A percentile compares a stretch with the other conserved stretches of the same genome.
Evolutionary conservation across 2,797 vertebrate species (phyloP).

Genomic region (Labeo calbasu): DNA sequence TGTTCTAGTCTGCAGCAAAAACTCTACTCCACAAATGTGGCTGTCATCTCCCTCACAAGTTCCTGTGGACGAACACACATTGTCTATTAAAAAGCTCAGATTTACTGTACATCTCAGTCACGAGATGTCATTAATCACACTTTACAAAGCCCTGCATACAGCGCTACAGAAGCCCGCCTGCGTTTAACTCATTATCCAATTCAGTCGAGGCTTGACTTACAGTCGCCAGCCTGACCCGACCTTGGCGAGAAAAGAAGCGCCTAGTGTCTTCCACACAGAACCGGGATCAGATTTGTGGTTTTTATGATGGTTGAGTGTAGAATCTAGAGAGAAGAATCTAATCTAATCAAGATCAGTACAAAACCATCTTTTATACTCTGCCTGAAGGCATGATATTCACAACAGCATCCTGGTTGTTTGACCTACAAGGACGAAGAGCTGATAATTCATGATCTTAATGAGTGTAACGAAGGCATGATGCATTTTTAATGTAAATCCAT

Average conservation of each 20-base stretch:
- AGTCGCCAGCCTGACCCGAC: constrained; percentile 27
- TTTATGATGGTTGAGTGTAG: background rate
- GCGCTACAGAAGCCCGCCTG: background rate
- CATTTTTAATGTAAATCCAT: constrained; percentile 42
- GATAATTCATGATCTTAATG: constrained; percentile 35
- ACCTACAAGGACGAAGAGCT: constrained; percentile 26
- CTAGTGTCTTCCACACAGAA: constrained; percentile 22
- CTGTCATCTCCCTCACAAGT: background rate
- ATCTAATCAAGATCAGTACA: constrained; percentile 29
- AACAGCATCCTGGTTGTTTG: constrained; percentile 21
- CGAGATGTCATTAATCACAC: constrained; percentile 19
- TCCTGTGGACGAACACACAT: background rate
- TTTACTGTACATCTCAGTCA: constrained; percentile 37
- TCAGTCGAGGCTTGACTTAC: constrained; percentile 15
- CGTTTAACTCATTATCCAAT: constrained; percentile 28
- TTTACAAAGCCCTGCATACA: constrained; percentile 31
- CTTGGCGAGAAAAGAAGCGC: constrained; percentile 15
- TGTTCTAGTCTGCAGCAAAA: background rate
- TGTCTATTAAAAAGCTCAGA: constrained; percentile 2
- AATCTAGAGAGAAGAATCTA: constrained; percentile 7
- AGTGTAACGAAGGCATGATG: constrained; percentile 12
- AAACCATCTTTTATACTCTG: constrained; percentile 4
- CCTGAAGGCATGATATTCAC: constrained; percentile 1
- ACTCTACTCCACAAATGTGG: background rate
- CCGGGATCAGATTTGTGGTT: constrained; percentile 14